Evolutionary conservation across 2,888 invertebrate species (phyloP).

Genomic region (Odontothrips loti): DNA sequence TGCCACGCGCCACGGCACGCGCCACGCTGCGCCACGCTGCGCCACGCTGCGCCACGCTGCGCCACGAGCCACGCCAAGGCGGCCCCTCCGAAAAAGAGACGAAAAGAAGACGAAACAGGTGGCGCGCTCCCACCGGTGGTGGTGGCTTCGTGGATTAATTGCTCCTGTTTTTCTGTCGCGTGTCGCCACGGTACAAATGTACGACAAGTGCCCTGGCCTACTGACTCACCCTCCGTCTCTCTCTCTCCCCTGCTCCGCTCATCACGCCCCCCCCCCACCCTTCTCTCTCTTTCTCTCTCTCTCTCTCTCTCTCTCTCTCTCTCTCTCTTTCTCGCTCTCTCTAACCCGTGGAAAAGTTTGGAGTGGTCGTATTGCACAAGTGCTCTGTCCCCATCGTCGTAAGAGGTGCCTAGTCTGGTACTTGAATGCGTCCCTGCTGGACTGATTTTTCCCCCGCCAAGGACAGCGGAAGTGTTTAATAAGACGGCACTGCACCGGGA

Average conservation of each 20-base stretch:
- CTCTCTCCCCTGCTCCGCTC: background rate
- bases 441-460: no score
- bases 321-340: background rate
- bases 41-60: background rate
- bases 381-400: no score
- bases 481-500: no score
- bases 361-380: no score
- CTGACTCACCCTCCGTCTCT: background rate
- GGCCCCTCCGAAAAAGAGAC: background rate
- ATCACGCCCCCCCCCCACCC: background rate
- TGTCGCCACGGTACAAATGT: background rate
- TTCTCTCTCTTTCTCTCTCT: background rate
- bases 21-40: background rate
- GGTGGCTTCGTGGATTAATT: background rate
- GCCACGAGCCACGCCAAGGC: background rate
- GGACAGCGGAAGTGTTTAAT: no score
- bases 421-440: no score
- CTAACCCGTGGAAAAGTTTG: no score
- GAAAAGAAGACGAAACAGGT: background rate
- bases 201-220: background rate
- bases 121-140: background rate
- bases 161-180: background rate
- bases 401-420: no score
- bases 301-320: background rate
- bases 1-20: no score